Evolutionary conservation across 1,140 invertebrate genomes (phyloP).

Genomic region (Sarcophaga peregrina): DNA sequence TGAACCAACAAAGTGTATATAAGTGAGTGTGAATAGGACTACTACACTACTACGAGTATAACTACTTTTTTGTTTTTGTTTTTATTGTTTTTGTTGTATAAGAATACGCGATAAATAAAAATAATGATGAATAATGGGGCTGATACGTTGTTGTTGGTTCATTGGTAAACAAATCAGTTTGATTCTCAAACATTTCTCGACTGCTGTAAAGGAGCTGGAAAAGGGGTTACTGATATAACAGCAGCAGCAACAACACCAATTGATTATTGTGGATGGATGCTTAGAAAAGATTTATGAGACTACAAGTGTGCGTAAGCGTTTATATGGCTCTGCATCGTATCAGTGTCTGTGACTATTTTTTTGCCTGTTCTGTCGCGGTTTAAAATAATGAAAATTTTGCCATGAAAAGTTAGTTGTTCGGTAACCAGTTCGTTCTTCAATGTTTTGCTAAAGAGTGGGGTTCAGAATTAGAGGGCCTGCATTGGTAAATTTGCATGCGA

Average conservation of each 20-base stretch:
- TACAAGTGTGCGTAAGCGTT: conserved; percentile 39
- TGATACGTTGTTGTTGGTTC: not conserved
- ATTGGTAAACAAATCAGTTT: conserved; percentile 10
- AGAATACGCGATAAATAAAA: not conserved
- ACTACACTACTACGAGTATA: no score
- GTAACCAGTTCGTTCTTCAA: not conserved
- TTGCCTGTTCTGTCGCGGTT: not conserved
- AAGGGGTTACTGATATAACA: no score
- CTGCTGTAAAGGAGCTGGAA: no score
- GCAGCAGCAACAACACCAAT: no score
- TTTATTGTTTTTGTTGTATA: not conserved
- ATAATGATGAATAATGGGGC: conserved; percentile 21
- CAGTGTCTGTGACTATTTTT: no score
- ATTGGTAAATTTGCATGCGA: no score
- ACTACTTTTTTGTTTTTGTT: no score
- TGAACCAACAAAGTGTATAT: no score
- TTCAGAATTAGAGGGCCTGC: conserved; percentile 3
- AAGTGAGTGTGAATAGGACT: no score
- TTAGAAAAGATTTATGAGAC: not conserved
- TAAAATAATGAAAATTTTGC: not conserved
- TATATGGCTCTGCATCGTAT: not conserved
- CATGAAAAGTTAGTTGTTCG: not conserved
- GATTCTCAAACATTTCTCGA: not conserved
- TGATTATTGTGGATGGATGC: not conserved
- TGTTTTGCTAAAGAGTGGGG: not conserved